Conservation (phyloP, 2,888 invertebrate genomes). For the Diaphora mendica region DNA sequence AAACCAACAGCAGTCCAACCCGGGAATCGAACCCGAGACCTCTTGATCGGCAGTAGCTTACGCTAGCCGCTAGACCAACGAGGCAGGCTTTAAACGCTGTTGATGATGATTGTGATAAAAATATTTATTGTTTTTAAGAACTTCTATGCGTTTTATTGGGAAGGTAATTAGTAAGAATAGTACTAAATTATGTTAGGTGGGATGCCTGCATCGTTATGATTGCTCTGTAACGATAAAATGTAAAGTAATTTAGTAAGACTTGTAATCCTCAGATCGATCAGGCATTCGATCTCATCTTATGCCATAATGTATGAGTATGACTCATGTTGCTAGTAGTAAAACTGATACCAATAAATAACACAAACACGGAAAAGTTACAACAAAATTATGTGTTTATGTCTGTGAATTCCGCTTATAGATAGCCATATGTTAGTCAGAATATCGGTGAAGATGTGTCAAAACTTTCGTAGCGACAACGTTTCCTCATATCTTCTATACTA, state of each 20-base stretch:
- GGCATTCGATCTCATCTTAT: neutral
- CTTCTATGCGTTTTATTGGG: neutral
- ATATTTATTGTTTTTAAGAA: neutral
- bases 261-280: neutral
- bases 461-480: neutral
- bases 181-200: no score
- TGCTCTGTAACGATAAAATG: no score
- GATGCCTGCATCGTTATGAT: no score
- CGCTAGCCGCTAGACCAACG: no score
- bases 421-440: neutral
- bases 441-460: neutral
- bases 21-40: no score
- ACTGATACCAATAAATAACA: neutral
- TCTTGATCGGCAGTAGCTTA: no score
- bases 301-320: neutral
- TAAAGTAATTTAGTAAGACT: no score
- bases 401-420: conserved; percentile 3
- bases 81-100: no score
- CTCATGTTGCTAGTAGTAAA: neutral
- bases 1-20: no score
- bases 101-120: neutral
- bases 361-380: conserved; percentile 3
- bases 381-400: neutral
- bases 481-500: no score
- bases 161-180: neutral